Evolutionary conservation across 2,113 vertebrate genomes (phyloP).

Genomic region (Kryptolebias marmoratus): DNA sequence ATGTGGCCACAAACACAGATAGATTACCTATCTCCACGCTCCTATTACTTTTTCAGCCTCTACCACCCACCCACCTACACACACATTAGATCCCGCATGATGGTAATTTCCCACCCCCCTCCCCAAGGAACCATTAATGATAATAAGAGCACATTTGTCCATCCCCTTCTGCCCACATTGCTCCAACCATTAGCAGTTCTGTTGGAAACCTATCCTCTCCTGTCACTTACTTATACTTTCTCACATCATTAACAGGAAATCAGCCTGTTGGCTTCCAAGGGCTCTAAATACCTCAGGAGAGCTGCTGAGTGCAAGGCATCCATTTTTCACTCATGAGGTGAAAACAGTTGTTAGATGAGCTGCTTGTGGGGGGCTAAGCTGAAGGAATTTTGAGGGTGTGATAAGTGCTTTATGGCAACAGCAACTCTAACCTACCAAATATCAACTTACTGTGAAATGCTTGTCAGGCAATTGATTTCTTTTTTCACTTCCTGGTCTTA

Average conservation of each 20-base stretch:
- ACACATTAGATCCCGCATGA: constrained; percentile 37
- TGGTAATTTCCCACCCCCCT: constrained; percentile 32
- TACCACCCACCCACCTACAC: constrained; percentile 6
- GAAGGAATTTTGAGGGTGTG: constrained; percentile 20
- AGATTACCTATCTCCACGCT: not conserved
- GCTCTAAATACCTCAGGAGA: constrained; percentile 55
- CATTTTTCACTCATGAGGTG: constrained; percentile 54
- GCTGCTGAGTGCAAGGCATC: constrained; percentile 37
- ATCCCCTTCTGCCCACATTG: constrained; percentile 50
- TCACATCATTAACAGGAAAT: constrained; percentile 73
- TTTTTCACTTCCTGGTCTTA: constrained; percentile 17
- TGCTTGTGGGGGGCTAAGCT: not conserved
- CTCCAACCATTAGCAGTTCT: constrained; percentile 59
- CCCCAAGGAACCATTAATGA: constrained; percentile 55
- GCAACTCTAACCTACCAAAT: constrained; percentile 4
- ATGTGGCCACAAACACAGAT: constrained; percentile 2
- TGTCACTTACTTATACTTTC: constrained; percentile 72
- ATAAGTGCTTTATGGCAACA: constrained; percentile 27
- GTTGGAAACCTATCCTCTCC: constrained; percentile 59
- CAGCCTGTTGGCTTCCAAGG: constrained; percentile 33
- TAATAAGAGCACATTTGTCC: constrained; percentile 55
- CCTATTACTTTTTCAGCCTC: not conserved
- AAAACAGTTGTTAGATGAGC: constrained; percentile 49
- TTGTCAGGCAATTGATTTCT: constrained; percentile 20
- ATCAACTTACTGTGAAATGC: not conserved